Base-by-base conservation (phyloP, 2,888 invertebrate species). In the Malacosoma neustria region DNA sequence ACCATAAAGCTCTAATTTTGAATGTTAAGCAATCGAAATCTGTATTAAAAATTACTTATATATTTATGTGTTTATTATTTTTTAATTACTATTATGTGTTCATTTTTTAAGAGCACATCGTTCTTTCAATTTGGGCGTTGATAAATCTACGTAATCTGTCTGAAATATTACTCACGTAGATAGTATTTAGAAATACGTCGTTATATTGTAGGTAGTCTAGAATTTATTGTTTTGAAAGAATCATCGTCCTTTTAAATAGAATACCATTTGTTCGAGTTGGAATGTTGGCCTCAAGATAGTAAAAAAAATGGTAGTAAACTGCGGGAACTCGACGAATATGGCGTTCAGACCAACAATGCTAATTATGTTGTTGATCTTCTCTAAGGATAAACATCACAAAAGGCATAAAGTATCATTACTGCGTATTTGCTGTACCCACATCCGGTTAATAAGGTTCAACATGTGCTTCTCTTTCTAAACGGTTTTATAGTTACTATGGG, bases 301-400 rank as follows among this genome's bases (percentile, higher is more conserved):
- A 37, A 41, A 46, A 54, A n/a, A 53, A 43, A 51, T 53, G 44
- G 49, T 42, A 45, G 54, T 57, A 52, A 53, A 46, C 48, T 46
- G 38, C 43, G 39, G 34, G 48, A 49, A 45, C 48, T 57, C 47
- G 49, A 51, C 44, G 38, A 46, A 52, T 51, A 59, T 54, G 62
- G 55, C 43, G 42, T 47, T 54, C 46, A 46, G 46, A 38, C 41
- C 38, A 41, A 51, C 50, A 55, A 67, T 66, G 49, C 54, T 49
- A 57, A 48, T 51, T 47, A 63, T 57, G 53, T 51, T 49, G 47
- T 45, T 53, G 49, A 49, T 41, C 34, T 48, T 39, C 37, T 46
- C 38, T 40, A 40, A 45, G 50, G 51, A 48, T 48, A 50, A 50
- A 48, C 44, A 48, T 45, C 45, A 41, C 35, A 36, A 38, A 37